Conservation (phyloP, 2,888 invertebrate genomes). For the Athetis lepigone region DNA sequence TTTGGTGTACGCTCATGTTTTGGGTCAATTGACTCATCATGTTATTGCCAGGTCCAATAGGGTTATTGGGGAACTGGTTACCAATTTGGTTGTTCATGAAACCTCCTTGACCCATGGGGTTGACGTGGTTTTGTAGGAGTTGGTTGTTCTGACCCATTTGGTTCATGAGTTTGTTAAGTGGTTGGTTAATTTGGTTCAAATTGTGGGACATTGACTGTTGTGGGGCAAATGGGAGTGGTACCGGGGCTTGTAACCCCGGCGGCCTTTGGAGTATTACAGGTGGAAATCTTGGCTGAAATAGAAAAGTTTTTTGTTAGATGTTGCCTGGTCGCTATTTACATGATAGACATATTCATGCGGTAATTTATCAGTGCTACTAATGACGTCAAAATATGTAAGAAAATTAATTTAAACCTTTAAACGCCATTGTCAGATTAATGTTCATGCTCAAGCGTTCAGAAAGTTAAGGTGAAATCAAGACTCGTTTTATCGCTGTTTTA, state of each 20-base stretch:
- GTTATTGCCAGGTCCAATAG: conserved; percentile 64
- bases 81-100: conserved; percentile 71
- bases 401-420: no score
- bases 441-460: no score
- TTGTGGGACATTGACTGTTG: conserved; percentile 77
- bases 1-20: conserved; percentile 63
- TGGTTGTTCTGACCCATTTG: conserved; percentile 70
- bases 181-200: conserved; percentile 77
- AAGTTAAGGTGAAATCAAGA: no score
- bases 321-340: not conserved
- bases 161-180: conserved; percentile 76
- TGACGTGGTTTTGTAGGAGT: conserved; percentile 69
- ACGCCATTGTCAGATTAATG: no score
- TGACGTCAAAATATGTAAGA: no score
- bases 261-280: conserved; percentile 86
- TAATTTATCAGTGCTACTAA: no score
- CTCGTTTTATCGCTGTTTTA: no score
- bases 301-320: not conserved
- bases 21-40: conserved; percentile 65
- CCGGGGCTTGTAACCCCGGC: conserved; percentile 83
- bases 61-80: conserved; percentile 58
- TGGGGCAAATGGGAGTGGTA: conserved; percentile 83
- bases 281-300: conserved; percentile 84
- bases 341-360: no score
- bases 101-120: conserved; percentile 55